A percentile compares a stretch with the other conserved stretches of the same genome.
Conservation (phyloP, 2,888 invertebrate genomes). For the Beris chalybata region DNA sequence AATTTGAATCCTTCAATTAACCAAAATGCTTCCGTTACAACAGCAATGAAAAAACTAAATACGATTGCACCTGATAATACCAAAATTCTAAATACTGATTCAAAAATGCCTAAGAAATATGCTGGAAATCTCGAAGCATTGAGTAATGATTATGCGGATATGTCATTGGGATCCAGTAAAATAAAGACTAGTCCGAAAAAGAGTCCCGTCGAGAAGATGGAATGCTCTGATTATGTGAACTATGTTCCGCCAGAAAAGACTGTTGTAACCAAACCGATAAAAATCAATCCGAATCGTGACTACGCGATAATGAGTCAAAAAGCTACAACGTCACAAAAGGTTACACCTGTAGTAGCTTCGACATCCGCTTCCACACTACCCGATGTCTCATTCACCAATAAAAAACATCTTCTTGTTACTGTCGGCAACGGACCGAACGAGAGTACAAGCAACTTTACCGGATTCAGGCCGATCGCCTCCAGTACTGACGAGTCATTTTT, state of each 20-base stretch:
- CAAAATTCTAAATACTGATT: conserved; percentile 35
- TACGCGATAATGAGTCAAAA: conserved; percentile 59
- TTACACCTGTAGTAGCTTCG: conserved; percentile 30
- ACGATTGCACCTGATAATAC: conserved; percentile 9
- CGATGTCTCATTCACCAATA: conserved; percentile 1
- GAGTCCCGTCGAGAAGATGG: neutral
- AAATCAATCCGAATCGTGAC: conserved; percentile 49
- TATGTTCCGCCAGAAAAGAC: neutral
- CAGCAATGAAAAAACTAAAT: neutral
- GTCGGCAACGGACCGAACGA: conserved; percentile 7
- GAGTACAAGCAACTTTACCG: conserved; percentile 14
- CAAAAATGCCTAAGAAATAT: neutral
- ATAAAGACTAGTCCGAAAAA: conserved; percentile 4
- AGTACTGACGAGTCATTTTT: conserved; percentile 35
- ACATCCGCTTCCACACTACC: neutral
- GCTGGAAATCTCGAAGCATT: conserved; percentile 37
- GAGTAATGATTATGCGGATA: conserved; percentile 42
- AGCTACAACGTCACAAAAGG: conserved; percentile 15
- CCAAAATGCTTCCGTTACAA: no score
- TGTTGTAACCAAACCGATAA: conserved; percentile 2
- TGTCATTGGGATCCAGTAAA: conserved; percentile 38
- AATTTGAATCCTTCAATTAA: neutral
- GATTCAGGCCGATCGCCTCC: conserved; percentile 41
- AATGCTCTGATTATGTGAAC: conserved; percentile 8
- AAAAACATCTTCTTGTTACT: conserved; percentile 29